Percentiles rank a stretch among this genome's conserved stretches.
Evolutionary conservation across 2,888 invertebrate genomes (phyloP).

Genomic region (Tenthredo distinguenda): DNA sequence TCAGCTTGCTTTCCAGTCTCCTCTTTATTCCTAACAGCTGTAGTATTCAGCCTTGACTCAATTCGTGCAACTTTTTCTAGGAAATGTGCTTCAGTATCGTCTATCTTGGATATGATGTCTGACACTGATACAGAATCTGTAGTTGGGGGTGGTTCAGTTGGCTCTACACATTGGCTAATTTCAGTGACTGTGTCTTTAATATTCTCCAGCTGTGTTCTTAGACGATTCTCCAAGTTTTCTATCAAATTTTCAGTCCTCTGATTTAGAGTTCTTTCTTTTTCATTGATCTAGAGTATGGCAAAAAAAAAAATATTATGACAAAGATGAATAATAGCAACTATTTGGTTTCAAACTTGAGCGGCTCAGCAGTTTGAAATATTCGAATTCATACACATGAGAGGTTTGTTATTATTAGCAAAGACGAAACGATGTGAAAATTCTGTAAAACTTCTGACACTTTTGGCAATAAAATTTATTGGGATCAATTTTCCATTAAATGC

Average conservation of each 20-base stretch:
- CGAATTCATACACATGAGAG: background rate
- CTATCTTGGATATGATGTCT: constrained; percentile 65
- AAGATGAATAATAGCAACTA: background rate
- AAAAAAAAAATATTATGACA: background rate
- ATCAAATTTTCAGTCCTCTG: constrained; percentile 83
- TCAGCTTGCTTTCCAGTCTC: constrained; percentile 59
- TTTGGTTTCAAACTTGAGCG: background rate
- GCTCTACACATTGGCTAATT: constrained; percentile 67
- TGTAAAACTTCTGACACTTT: background rate
- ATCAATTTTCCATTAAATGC: background rate
- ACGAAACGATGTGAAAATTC: constrained; percentile 19
- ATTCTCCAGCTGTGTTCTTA: constrained; percentile 77
- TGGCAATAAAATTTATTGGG: background rate
- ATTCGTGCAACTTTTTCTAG: constrained; percentile 64
- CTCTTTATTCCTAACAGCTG: constrained; percentile 58
- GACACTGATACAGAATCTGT: constrained; percentile 34
- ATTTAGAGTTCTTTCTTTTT: constrained; percentile 83
- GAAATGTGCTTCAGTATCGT: constrained; percentile 64
- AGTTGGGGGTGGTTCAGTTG: background rate
- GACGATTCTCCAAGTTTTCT: constrained; percentile 78
- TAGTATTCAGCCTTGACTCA: constrained; percentile 63
- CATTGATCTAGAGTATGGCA: constrained; percentile 80
- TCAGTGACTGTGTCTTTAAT: constrained; percentile 78
- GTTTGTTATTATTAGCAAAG: constrained; percentile 58
- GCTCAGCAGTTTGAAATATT: background rate